Evolutionary conservation across 1,140 invertebrate genomes (phyloP).

Genomic region (Mizuhopecten yessoensis): DNA sequence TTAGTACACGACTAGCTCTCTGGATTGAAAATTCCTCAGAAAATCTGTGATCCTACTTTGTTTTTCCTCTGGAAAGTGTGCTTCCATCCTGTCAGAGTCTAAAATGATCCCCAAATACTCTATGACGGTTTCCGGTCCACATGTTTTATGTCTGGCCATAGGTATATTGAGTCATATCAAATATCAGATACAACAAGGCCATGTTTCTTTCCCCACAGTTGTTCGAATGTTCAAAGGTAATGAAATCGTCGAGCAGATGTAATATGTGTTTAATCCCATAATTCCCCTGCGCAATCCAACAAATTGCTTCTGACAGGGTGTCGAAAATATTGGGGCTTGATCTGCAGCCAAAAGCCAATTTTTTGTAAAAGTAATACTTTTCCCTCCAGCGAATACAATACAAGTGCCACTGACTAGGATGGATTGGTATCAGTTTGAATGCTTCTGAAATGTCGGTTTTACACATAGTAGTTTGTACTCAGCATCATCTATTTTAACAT

Average conservation of each 20-base stretch:
- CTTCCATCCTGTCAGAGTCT: no score
- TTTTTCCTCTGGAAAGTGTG: constrained; percentile 46
- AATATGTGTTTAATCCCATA: constrained; percentile 43
- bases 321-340: constrained; percentile 51
- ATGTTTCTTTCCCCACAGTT: constrained; percentile 47
- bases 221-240: no score
- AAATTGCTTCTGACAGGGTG: constrained; percentile 20
- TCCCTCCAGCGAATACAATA: constrained; percentile 49
- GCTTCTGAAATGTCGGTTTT: constrained; percentile 56
- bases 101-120: no score
- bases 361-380: constrained; percentile 54
- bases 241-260: constrained; percentile 53
- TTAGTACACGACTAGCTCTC: constrained; percentile 53
- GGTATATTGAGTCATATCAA: constrained; percentile 51
- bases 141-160: constrained; percentile 50
- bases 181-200: constrained; percentile 45
- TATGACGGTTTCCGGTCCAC: constrained; percentile 42
- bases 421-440: constrained; percentile 55
- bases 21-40: constrained; percentile 3
- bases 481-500: constrained; percentile 30
- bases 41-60: neutral
- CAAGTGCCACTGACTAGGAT: no score
- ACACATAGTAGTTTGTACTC: constrained; percentile 49
- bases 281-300: constrained; percentile 48
- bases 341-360: constrained; percentile 46